These are phyloP conservation scores for Ormyrus nitidulus DNA, from an alignment of 2,888 invertebrate genomes.

Conservation along the genomic window DNA sequence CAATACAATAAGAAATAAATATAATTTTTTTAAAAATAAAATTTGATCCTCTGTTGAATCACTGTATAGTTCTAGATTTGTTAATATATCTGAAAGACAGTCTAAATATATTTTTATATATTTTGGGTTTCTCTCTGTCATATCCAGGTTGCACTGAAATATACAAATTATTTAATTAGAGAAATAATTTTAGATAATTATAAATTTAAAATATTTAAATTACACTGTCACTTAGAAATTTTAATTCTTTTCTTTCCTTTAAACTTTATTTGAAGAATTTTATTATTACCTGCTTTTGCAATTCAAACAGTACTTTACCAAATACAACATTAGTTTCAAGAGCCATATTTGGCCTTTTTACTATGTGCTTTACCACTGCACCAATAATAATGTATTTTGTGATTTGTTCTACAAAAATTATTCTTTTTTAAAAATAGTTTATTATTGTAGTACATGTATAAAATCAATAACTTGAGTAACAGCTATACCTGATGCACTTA, in stretches of 20 bases:
- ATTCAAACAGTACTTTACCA: conserved; percentile 56
- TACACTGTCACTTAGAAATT: not conserved
- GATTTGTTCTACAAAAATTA: conserved; percentile 58
- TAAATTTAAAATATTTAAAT: not conserved
- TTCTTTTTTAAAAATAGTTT: not conserved
- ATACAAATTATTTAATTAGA: conserved; percentile 3
- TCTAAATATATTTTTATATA: conserved; percentile 63
- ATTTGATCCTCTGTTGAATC: conserved; percentile 8
- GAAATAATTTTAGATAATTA: not conserved
- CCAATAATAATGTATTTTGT: conserved; percentile 58
- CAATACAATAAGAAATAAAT: conserved; percentile 8
- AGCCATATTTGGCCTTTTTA: conserved; percentile 33
- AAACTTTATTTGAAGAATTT: not conserved
- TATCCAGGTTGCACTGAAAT: conserved; percentile 54
- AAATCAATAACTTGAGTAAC: not conserved
- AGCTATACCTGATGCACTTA: not conserved
- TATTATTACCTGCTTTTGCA: conserved; percentile 53
- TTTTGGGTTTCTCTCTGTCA: conserved; percentile 16
- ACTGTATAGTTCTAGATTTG: conserved; percentile 57
- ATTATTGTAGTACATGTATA: not conserved
- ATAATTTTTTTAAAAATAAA: conserved; percentile 27
- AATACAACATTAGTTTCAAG: conserved; percentile 33
- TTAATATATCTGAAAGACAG: conserved; percentile 60
- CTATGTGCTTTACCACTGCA: conserved; percentile 58
- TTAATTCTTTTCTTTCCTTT: not conserved